A percentile compares a stretch with the other conserved stretches of the same genome.
Conservation (phyloP, 2,113 vertebrate species). For the Urocynchramus pylzowi region DNA sequence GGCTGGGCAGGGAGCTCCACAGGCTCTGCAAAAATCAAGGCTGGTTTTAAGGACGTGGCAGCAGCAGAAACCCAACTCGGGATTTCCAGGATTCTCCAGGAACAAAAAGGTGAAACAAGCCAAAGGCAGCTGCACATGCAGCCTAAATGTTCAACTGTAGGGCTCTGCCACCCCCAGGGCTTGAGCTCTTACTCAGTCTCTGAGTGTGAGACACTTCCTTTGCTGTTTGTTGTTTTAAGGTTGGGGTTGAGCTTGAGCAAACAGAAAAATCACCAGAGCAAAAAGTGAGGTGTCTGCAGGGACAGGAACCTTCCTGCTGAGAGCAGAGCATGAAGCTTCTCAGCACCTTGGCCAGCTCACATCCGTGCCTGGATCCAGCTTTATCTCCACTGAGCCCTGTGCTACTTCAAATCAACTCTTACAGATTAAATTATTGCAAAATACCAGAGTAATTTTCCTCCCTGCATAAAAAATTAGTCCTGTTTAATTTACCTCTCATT, state of each 20-base stretch:
- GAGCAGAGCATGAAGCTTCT: fast-evolving
- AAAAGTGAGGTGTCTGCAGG: not conserved
- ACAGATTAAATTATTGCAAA: not conserved
- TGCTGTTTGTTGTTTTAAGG: not conserved
- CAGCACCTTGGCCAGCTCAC: not conserved
- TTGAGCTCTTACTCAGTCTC: fast-evolving
- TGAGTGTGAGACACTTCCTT: not conserved
- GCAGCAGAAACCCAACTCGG: not conserved
- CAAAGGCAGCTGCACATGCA: not conserved
- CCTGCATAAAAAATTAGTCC: not conserved
- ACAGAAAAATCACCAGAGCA: not conserved
- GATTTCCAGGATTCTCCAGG: not conserved
- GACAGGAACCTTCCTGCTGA: not conserved
- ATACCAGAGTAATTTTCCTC: not conserved
- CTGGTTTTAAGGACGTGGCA: not conserved
- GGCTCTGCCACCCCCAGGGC: not conserved
- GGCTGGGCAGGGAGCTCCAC: not conserved
- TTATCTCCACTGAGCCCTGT: not conserved
- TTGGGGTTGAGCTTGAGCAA: not conserved
- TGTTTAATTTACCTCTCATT: not conserved
- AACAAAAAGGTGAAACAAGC: not conserved
- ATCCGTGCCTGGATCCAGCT: too few species aligned
- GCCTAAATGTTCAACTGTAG: fast-evolving
- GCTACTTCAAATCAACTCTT: not conserved
- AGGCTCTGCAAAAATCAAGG: not conserved